Evolutionary conservation across 2,888 invertebrate species (phyloP).

Genomic region (Magallana nippona): DNA sequence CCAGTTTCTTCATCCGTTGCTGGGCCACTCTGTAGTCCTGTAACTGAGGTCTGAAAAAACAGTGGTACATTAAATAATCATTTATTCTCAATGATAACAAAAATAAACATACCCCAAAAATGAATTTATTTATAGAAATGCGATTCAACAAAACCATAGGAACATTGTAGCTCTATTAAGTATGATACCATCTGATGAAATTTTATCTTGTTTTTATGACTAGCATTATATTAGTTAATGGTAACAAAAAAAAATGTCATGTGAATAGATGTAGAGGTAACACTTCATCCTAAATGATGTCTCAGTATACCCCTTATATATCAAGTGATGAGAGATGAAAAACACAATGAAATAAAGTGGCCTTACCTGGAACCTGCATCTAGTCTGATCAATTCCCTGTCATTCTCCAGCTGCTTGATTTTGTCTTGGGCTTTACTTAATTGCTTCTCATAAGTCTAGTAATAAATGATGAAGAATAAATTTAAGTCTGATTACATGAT

Average conservation of each 20-base stretch:
- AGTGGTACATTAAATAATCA: background rate
- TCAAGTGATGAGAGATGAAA: background rate
- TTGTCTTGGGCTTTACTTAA: slow-evolving; percentile 65
- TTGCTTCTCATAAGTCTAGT: slow-evolving; percentile 73
- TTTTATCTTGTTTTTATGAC: too few species aligned
- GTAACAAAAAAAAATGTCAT: background rate
- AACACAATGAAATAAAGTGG: background rate
- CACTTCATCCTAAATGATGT: too few species aligned
- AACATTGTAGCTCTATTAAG: too few species aligned
- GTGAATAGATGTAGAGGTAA: too few species aligned
- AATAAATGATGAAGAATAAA: slow-evolving; percentile 27
- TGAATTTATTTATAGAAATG: too few species aligned
- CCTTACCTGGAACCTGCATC: slow-evolving; percentile 70
- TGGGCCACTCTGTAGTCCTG: slow-evolving; percentile 71
- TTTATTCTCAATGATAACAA: too few species aligned
- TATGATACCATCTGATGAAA: too few species aligned
- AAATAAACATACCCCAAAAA: too few species aligned
- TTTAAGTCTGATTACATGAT: background rate
- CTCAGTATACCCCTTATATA: background rate
- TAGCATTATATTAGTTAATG: too few species aligned
- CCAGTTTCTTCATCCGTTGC: slow-evolving; percentile 70
- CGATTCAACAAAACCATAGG: too few species aligned
- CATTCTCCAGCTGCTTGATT: slow-evolving; percentile 68
- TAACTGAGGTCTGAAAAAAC: slow-evolving; percentile 66
- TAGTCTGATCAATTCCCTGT: slow-evolving; percentile 66